Evolutionary conservation across 2,888 invertebrate genomes (phyloP), one percentile per base, ranked within the genome.

Genomic region (Parnassius glacialis): DNA sequence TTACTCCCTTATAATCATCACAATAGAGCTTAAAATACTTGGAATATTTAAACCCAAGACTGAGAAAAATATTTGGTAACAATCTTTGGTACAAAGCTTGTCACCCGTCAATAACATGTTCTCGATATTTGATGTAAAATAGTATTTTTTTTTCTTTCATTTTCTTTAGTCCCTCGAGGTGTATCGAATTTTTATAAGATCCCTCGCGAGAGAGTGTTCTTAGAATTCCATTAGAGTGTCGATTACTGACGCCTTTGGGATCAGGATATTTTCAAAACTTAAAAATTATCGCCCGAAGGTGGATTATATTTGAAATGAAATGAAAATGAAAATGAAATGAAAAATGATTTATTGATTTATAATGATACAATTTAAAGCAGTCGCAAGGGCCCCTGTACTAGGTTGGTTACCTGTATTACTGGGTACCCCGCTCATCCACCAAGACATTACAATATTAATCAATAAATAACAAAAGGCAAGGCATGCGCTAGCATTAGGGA

Each of bases 101-200:
- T 74, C 76, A 71, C 65, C 64, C 68, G 74, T 73, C 76, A 73
- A 72, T 66, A 69, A 65, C 65, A 67, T 67, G 66, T 69, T 70
- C 65, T 65, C 64, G 66, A 67, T 65, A 67, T 71, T 70, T 70
- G 70, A 75, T 71, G 74, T 70, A 74, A 75, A 74, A 74, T 72
- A 74, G 72, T 70, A 71, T 72, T 71, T 72, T 66, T 72, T 66
- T 67, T 68, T 65, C 65, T 69, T 65, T 62, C 45, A 62, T 64
- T 62, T 63, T 51, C 61, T 59, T 41, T 53, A 51, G 10, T 69
- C 70, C 73, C 62, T 59, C 57, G 71, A 70, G 77, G 71, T 74
- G 72, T 80, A 79, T 80, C 75, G 76, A 77, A 74, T 82, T 78
- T 80, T 79, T 71, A 77, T 72, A 70, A 75, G 71, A 65, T 67